These are phyloP conservation scores for Hemicrepidius hirtus DNA, from an alignment of 2,888 invertebrate species.

Conservation along the genomic window DNA sequence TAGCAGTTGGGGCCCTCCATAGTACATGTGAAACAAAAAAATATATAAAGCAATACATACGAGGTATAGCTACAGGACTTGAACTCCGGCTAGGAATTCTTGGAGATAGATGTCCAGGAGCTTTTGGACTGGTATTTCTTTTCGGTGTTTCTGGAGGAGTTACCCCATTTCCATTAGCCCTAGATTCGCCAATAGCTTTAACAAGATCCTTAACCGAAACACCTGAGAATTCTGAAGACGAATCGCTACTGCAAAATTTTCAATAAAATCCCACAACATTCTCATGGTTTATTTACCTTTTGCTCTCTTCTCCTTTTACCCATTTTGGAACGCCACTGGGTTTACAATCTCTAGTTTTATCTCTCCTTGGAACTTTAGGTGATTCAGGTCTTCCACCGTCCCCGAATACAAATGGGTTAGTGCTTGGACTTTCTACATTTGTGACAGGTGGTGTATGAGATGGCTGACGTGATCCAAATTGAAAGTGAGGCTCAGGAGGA, in stretches of 20 bases:
- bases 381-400: conserved; percentile 64
- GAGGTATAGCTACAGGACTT: conserved; percentile 78
- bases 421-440: conserved; percentile 55
- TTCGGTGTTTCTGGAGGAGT: conserved; percentile 83
- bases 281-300: conserved; percentile 57
- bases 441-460: conserved; percentile 53
- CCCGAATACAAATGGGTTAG: conserved; percentile 72
- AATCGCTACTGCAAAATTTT: conserved; percentile 69
- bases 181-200: conserved; percentile 82
- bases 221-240: conserved; percentile 76
- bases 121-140: conserved; percentile 73
- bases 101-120: conserved; percentile 70
- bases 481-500: conserved; percentile 61
- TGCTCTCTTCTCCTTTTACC: conserved; percentile 74
- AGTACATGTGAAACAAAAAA: too few species aligned
- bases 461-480: conserved; percentile 55
- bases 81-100: conserved; percentile 75
- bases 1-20: too few species aligned
- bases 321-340: conserved; percentile 76
- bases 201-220: conserved; percentile 84
- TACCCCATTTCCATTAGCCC: conserved; percentile 86
- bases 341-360: conserved; percentile 68
- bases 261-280: not conserved
- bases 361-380: conserved; percentile 68
- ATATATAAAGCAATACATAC: too few species aligned